Conservation (phyloP, 2,888 invertebrate species). For the Ecliptopera silaceata region DNA sequence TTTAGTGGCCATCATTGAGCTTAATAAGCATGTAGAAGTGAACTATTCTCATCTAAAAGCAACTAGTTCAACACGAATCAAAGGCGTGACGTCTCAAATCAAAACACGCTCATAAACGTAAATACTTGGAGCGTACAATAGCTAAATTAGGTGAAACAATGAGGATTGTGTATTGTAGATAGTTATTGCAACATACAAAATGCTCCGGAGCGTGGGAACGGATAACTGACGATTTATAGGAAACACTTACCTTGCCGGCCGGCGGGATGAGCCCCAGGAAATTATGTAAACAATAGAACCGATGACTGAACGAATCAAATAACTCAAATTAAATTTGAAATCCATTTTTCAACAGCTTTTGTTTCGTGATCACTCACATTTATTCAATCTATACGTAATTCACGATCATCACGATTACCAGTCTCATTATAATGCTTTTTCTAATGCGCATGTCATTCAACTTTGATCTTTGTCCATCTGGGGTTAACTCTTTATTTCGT, state of each 20-base stretch:
- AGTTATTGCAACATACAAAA: slow-evolving; percentile 74
- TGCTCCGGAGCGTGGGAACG: slow-evolving; percentile 76
- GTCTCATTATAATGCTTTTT: slow-evolving; percentile 60
- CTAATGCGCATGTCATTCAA: slow-evolving; percentile 69
- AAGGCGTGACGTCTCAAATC: slow-evolving; percentile 43
- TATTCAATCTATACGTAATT: slow-evolving; percentile 45
- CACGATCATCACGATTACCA: slow-evolving; percentile 65
- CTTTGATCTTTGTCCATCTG: slow-evolving; percentile 75
- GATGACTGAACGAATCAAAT: slow-evolving; percentile 37
- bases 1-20: slow-evolving; percentile 9
- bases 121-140: slow-evolving; percentile 75
- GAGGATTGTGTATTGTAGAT: slow-evolving; percentile 72
- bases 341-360: slow-evolving; percentile 27
- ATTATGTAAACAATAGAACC: slow-evolving; percentile 57
- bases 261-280: slow-evolving; percentile 58
- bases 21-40: slow-evolving; percentile 15
- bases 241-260: slow-evolving; percentile 50
- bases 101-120: slow-evolving; percentile 66
- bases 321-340: slow-evolving; percentile 31
- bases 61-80: slow-evolving; percentile 18
- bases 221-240: slow-evolving; percentile 63
- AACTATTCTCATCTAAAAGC: slow-evolving; percentile 14
- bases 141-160: slow-evolving; percentile 80
- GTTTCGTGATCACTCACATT: slow-evolving; percentile 35
- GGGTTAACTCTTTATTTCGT: slow-evolving; percentile 73